phyloP scores from a whole-genome alignment of 2,113 vertebrate species.

The Sminthopsis crassicaudata region DNA sequence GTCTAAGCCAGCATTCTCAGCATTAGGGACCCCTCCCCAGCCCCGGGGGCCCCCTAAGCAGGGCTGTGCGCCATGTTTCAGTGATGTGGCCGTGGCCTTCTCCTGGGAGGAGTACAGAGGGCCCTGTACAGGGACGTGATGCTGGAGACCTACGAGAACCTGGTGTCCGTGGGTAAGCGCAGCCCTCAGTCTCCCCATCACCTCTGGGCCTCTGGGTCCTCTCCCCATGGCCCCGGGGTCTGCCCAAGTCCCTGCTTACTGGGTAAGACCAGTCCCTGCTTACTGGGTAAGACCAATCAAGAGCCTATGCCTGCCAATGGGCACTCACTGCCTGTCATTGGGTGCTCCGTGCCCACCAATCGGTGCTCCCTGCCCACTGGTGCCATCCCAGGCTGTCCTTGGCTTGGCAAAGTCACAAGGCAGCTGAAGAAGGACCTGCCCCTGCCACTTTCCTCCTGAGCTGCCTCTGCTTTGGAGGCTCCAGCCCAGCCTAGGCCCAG shows the following conservation, averaged over 20 bases:
- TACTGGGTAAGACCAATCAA: neutral
- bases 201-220: neutral
- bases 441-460: too few species aligned
- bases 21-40: neutral
- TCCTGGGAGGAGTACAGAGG: slow-evolving; percentile 45
- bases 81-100: slow-evolving; percentile 53
- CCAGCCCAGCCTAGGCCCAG: too few species aligned
- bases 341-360: too few species aligned
- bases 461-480: too few species aligned
- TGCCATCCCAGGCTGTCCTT: neutral
- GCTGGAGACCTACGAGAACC: slow-evolving; percentile 55
- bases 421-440: neutral
- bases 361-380: neutral
- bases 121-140: slow-evolving; percentile 49
- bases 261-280: neutral
- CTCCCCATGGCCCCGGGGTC: neutral
- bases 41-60: neutral
- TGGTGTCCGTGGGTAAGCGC: slow-evolving; percentile 54
- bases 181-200: neutral
- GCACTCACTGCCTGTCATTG: too few species aligned
- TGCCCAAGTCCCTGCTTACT: neutral
- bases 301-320: neutral
- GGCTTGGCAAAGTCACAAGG: neutral
- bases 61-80: slow-evolving; percentile 42
- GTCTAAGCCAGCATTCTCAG: too few species aligned